A percentile compares a stretch with the other conserved stretches of the same genome.
Evolutionary conservation across 1,140 invertebrate genomes (phyloP).

Genomic region (Aphelenchoides besseyi): DNA sequence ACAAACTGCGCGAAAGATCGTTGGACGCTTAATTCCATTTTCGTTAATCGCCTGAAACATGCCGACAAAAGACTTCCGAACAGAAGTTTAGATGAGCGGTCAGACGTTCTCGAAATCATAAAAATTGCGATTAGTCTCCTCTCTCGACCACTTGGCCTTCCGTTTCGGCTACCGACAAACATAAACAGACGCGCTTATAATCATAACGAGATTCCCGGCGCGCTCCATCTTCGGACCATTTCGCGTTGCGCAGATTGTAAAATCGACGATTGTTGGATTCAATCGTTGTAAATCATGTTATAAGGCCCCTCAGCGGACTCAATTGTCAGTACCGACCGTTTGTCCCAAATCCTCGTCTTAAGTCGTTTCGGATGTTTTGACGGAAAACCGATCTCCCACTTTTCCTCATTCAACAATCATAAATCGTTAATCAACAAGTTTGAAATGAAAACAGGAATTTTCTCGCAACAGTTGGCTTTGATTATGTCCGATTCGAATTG

Average conservation of each 20-base stretch:
- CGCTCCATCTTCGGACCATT: background rate
- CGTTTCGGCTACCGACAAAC: background rate
- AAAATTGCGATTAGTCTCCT: background rate
- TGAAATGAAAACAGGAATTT: no score
- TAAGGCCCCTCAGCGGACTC: background rate
- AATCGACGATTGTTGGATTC: background rate
- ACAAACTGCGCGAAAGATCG: no score
- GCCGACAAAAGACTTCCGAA: no score
- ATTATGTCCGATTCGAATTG: no score
- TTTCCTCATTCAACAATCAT: no score
- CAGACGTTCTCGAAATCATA: background rate
- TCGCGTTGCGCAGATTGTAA: background rate
- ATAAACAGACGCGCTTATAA: background rate
- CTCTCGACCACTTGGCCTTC: background rate
- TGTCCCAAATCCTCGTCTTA: no score
- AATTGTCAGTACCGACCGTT: no score
- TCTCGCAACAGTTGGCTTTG: no score
- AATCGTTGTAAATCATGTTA: background rate
- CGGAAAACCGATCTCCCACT: no score
- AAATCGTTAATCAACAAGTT: no score
- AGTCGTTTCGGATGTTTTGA: no score
- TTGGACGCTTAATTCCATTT: background rate
- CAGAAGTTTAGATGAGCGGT: background rate
- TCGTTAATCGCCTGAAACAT: no score
- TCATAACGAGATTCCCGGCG: background rate